Percentiles rank a stretch among this genome's conserved stretches.
These are phyloP conservation scores for Caenorhabditis sinica DNA, from an alignment of 2,888 invertebrate genomes.

Conservation along the genomic window DNA sequence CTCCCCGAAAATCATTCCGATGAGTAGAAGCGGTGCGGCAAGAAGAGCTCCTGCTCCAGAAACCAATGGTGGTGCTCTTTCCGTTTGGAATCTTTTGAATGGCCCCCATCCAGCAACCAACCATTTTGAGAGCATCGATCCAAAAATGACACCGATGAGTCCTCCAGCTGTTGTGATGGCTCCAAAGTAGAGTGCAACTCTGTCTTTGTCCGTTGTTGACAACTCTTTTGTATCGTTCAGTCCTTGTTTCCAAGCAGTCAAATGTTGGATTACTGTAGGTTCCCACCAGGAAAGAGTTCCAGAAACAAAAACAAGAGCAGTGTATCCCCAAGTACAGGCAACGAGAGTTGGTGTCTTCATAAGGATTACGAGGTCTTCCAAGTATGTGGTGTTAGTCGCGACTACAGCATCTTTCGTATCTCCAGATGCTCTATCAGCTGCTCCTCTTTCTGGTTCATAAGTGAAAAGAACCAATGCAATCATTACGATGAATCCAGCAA, in stretches of 20 bases:
- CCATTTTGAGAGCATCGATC: conserved; percentile 88
- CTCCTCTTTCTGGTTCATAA: conserved; percentile 80
- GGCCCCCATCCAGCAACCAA: conserved; percentile 65
- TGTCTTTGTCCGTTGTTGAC: conserved; percentile 57
- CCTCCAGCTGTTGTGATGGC: conserved; percentile 95
- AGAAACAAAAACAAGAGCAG: conserved; percentile 98
- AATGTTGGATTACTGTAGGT: conserved; percentile 77
- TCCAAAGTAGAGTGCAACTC: conserved; percentile 91
- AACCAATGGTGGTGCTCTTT: conserved; percentile 86
- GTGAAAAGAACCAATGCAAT: conserved; percentile 74
- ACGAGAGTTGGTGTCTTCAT: conserved; percentile 91
- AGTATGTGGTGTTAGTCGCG: conserved; percentile 47
- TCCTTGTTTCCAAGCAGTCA: conserved; percentile 69
- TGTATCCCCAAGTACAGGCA: conserved; percentile 94
- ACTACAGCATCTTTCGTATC: conserved; percentile 37
- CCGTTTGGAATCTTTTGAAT: conserved; percentile 68
- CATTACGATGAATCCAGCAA: conserved; percentile 68
- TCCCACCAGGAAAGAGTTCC: conserved; percentile 89
- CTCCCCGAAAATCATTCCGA: conserved; percentile 70
- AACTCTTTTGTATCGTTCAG: conserved; percentile 66
- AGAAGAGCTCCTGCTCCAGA: conserved; percentile 93
- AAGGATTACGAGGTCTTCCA: conserved; percentile 59
- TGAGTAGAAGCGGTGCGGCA: conserved; percentile 88
- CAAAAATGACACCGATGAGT: conserved; percentile 93
- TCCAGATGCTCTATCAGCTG: conserved; percentile 71